A percentile compares a stretch with the other conserved stretches of the same genome.
These are phyloP conservation scores for Halcyon badia DNA, from an alignment of 2,797 vertebrate species.

Conservation along the genomic window DNA sequence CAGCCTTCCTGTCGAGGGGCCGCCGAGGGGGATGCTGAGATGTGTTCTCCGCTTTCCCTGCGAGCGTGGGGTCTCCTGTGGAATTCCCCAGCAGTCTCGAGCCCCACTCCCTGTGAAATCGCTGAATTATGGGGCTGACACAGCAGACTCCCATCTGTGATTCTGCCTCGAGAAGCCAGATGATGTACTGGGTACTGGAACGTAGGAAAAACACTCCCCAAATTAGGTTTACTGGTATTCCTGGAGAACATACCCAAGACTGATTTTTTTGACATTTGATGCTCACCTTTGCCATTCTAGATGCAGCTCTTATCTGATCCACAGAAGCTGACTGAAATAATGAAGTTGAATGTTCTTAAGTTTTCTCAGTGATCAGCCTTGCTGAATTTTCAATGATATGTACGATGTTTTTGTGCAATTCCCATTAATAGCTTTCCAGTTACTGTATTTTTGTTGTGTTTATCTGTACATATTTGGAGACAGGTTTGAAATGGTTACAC, in stretches of 20 bases:
- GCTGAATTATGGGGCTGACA: constrained; percentile 2
- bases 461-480: neutral
- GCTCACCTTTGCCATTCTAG: neutral
- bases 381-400: neutral
- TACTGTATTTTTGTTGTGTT: neutral
- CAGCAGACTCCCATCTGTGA: constrained; percentile 36
- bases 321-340: neutral
- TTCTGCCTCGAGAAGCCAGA: neutral
- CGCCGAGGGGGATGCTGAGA: neutral
- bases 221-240: neutral
- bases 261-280: neutral
- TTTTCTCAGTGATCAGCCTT: neutral
- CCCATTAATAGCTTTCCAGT: neutral
- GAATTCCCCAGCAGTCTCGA: neutral
- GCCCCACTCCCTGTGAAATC: constrained; percentile 15
- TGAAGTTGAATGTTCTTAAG: neutral
- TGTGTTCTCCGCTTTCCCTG: neutral
- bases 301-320: neutral
- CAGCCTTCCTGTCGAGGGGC: constrained; percentile 13
- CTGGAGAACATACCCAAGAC: neutral
- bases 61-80: neutral
- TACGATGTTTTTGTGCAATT: neutral
- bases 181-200: neutral
- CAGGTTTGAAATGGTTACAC: neutral
- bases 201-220: neutral